A percentile compares a stretch with the other conserved stretches of the same genome.
phyloP scores from a whole-genome alignment of 2,113 vertebrate species.

The Canis aureus region DNA sequence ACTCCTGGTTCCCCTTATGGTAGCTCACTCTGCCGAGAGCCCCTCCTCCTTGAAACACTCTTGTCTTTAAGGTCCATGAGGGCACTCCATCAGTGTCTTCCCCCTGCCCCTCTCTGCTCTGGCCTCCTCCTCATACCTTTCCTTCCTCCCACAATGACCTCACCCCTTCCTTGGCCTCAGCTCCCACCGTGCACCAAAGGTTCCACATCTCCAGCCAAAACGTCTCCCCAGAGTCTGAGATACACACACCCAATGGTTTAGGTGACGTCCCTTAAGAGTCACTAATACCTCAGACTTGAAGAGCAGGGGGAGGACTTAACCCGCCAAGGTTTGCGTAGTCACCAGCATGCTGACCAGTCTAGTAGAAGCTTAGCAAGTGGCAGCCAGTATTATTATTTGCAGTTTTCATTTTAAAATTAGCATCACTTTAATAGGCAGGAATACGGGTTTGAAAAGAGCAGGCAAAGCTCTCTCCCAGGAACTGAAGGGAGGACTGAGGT shows the following conservation, averaged over 20 bases:
- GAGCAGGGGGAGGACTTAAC: background rate
- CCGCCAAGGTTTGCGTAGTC: background rate
- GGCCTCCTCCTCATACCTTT: background rate
- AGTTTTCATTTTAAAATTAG: constrained; percentile 25
- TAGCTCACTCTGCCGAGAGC: background rate
- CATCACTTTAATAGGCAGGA: constrained; percentile 7
- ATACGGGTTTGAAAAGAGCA: constrained; percentile 5
- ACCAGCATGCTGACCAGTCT: background rate
- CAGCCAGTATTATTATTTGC: constrained; percentile 27
- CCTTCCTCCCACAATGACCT: background rate
- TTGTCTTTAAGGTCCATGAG: background rate
- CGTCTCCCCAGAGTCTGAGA: background rate
- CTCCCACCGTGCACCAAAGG: background rate
- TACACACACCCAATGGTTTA: background rate
- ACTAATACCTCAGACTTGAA: background rate
- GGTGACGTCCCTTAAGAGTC: background rate
- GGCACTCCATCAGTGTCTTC: background rate
- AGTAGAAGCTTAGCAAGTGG: background rate
- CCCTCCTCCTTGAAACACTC: background rate
- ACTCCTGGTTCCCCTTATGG: background rate
- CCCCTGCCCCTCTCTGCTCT: background rate
- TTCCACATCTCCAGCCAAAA: background rate
- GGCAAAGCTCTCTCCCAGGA: background rate
- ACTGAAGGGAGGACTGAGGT: background rate
- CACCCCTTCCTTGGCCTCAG: background rate